A percentile compares a stretch with the other conserved stretches of the same genome.
Evolutionary conservation across 2,888 invertebrate species (phyloP).

Genomic region (Sisyra nigra): DNA sequence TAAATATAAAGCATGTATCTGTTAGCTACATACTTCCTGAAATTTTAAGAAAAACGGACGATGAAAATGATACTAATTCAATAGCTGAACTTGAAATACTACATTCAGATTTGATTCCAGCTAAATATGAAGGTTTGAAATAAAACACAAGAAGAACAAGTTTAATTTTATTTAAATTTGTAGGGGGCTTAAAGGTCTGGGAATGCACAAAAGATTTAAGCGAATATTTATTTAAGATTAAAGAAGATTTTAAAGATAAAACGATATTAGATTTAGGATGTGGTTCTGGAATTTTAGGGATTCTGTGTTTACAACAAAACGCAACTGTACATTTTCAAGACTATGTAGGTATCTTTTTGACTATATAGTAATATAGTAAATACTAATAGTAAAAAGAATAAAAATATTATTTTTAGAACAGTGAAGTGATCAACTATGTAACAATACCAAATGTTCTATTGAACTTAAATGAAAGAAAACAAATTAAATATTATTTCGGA

Average conservation of each 20-base stretch:
- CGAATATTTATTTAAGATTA: conserved; percentile 34
- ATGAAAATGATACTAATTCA: no score
- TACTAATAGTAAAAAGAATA: conserved; percentile 6
- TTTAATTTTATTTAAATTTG: no score
- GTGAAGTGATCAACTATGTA: conserved; percentile 60
- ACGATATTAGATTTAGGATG: conserved; percentile 80
- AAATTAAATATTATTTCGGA: conserved; percentile 44
- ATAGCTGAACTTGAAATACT: no score
- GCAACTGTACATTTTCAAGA: conserved; percentile 81
- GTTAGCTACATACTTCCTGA: no score
- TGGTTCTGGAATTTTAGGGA: conserved; percentile 80
- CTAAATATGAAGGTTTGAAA: conserved; percentile 58
- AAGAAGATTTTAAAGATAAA: conserved; percentile 30
- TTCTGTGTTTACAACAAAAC: conserved; percentile 50
- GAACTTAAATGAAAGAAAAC: conserved; percentile 33
- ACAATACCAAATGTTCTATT: conserved; percentile 69
- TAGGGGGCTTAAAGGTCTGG: conserved; percentile 92
- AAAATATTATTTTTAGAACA: conserved; percentile 46
- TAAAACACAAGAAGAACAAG: neutral
- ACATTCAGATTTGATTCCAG: conserved; percentile 58
- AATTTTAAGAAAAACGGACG: no score
- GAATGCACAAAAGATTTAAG: conserved; percentile 79
- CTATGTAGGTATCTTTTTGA: conserved; percentile 70
- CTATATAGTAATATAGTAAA: no score
- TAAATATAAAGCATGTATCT: no score